A percentile compares a stretch with the other conserved stretches of the same genome.
Conservation (phyloP, 1,140 invertebrate species). For the Drosophila nigrodunni region DNA sequence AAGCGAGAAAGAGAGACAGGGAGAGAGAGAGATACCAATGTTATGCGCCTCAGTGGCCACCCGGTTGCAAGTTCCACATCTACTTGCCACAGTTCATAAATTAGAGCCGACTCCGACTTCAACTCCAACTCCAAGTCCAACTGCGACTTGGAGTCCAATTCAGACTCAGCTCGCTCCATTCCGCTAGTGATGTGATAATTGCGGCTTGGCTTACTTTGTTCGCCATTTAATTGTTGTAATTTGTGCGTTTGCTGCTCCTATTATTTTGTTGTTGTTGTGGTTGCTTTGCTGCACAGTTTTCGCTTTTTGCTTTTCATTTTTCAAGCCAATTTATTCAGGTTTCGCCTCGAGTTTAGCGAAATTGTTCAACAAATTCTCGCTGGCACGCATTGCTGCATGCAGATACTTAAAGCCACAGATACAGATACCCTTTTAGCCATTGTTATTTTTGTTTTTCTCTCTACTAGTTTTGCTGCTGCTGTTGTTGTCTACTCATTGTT, state of each 20-base stretch:
- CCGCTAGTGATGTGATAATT: conserved; percentile 78
- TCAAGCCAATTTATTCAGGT: conserved; percentile 56
- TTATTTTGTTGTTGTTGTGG: not conserved
- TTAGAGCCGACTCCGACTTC: conserved; percentile 58
- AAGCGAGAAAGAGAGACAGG: too few species aligned
- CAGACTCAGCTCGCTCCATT: conserved; percentile 31
- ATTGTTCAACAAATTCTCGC: conserved; percentile 81
- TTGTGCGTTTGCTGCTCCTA: conserved; percentile 55
- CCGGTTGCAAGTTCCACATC: conserved; percentile 22
- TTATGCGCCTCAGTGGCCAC: conserved; percentile 45
- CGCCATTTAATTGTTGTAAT: conserved; percentile 83
- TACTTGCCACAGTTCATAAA: conserved; percentile 73
- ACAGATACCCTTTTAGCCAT: conserved; percentile 59
- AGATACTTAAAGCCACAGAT: conserved; percentile 40
- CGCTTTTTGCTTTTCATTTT: conserved; percentile 68
- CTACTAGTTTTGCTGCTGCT: too few species aligned
- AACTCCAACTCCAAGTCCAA: conserved; percentile 15
- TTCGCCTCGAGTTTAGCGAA: conserved; percentile 65
- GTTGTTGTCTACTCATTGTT: conserved; percentile 5
- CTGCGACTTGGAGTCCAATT: conserved; percentile 3
- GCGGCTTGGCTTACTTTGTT: conserved; percentile 82
- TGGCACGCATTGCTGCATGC: conserved; percentile 79
- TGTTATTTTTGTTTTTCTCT: conserved; percentile 34
- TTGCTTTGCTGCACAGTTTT: conserved; percentile 57
- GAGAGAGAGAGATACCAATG: conserved; percentile 32